Percentiles rank a stretch among this genome's conserved stretches.
Conservation (phyloP, 1,140 invertebrate species). For the Camponotus pennsylvanicus region DNA sequence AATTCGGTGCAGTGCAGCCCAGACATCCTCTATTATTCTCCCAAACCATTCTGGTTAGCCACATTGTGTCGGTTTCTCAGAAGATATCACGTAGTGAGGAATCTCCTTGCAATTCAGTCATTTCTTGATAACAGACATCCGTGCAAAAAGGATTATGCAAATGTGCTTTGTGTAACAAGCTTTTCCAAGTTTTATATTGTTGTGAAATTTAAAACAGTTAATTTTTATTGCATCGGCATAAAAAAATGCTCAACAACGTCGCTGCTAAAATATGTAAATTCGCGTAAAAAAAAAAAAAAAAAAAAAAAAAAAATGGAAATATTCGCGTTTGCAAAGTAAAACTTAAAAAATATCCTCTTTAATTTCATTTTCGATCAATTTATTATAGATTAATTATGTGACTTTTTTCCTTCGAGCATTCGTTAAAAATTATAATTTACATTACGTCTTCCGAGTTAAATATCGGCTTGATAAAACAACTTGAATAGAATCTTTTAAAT, state of each 20-base stretch:
- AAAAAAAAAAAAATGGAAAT: not conserved
- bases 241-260: not conserved
- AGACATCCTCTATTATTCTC: constrained; percentile 10
- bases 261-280: not conserved
- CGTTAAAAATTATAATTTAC: not conserved
- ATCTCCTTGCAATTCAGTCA: not conserved
- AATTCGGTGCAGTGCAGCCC: constrained; percentile 21
- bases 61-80: constrained; percentile 4
- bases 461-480: no score
- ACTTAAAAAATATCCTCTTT: not conserved
- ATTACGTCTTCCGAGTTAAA: not conserved
- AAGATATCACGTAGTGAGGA: constrained; percentile 6
- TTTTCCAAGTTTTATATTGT: not conserved
- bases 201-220: not conserved
- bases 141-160: not conserved
- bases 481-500: not conserved
- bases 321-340: not conserved
- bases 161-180: not conserved
- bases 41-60: constrained; percentile 3
- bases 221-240: not conserved
- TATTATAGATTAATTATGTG: no score
- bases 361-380: not conserved
- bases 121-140: not conserved
- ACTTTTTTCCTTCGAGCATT: not conserved
- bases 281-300: not conserved